Evolutionary conservation across 2,113 vertebrate genomes (phyloP), one percentile per base, ranked within the genome.

Genomic region (Ochotona curzoniae): DNA sequence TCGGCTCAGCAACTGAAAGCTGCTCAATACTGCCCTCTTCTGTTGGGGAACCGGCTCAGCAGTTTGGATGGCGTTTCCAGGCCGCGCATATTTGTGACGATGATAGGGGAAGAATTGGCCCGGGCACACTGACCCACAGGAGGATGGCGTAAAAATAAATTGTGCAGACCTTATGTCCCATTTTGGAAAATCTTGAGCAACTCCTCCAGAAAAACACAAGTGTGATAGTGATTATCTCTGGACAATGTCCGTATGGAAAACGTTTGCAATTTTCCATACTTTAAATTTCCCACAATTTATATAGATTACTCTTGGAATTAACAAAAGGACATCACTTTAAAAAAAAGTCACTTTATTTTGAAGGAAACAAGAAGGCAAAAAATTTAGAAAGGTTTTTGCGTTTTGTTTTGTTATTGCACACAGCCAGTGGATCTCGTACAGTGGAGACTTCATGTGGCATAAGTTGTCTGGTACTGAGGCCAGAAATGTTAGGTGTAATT

Each of bases 1-100:
- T 38, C 0, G 0, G 25, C 7, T 26, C 5, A 20, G 66, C 20
- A 51, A 49, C 61, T 0, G 21, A 25, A 85, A 32, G 12, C 35
- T 91, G 83, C 30, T 76, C 90, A 67, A 57, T 11, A 71, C 87
- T 89, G 93, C 96, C 94, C 95, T 83, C 95, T 96, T 71, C 80
- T 83, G 96, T 67, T 79, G 60, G 28, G 26, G 83, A 23, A 7
- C 67, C 2, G 0, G 4, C 30, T 28, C 54, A 21, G 30, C 13
- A 49, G 10, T 38, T 73, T 12, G 8, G 44, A 8, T 44, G 17
- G 13, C 44, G 66, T 57, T n/a, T 81, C 66, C 15, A 15, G 23
- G 18, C 8, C 0, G 0, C 7, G 20, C 38, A 25, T 21, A 10
- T 51, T 32, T 44, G 8, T 21, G 30, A 44, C 38, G 3, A 44